Base-by-base conservation (phyloP, 1,140 invertebrate genomes). In the Sitophilus oryzae region DNA sequence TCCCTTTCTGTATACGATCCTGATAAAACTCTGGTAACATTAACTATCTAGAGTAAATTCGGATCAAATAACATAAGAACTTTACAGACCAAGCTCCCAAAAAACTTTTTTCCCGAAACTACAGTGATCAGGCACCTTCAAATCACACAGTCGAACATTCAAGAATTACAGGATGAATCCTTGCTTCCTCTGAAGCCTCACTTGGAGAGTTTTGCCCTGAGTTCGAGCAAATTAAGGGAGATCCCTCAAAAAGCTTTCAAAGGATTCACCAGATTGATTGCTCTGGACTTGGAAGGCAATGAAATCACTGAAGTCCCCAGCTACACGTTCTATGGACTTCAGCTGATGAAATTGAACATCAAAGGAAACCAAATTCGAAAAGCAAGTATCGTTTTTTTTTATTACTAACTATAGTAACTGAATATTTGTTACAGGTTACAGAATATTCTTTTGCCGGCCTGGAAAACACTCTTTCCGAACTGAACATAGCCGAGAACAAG, bases 1-100 rank as follows among this genome's bases (percentile, higher is more conserved):
- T 92, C 89, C 20, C 76, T 93, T 60, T 91, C 85, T 60, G 82
- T 93, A 58, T 93, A 91, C 73, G 88, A 91, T 68, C 75, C 92
- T 54, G 88, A 93, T 72, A 81, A 81, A 57, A 80, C 79, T 38
- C 79, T 89, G 20, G 58, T 56, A 48, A 56, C 46, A 9, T 9
- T 6, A n/a, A 8, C 5, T 15, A 5, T 6, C 11, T 10, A 6
- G 21, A 20, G 16, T 45, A 22, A 22, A 45, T 45, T 45, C 6
- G 8, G 25, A 6, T 52, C 11, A 43, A 16, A 40, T 11, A 22
- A 37, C 9, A 47, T 34, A 3, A 10, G 14, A 16, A 14, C 43
- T 41, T 59, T 55, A 4, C 34, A 59, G 57, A 85, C 82, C 10
- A 79, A 80, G 52, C 76, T 93, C 37, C 81, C 81, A 37, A 73